Percentiles rank a stretch among this genome's conserved stretches.
These are phyloP conservation scores for Lamellibrachia columna DNA, from an alignment of 2,888 invertebrate species.

Conservation along the genomic window DNA sequence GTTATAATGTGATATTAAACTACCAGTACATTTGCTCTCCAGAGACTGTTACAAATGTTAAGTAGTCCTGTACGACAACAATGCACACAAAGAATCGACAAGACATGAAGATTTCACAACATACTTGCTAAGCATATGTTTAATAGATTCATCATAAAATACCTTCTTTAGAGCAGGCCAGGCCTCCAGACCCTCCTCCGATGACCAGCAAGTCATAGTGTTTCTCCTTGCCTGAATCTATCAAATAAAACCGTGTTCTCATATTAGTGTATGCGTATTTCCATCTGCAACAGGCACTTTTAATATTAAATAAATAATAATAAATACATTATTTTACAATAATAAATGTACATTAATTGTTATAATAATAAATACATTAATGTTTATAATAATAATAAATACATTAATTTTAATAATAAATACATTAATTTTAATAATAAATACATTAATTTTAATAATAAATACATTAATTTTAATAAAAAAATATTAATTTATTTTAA, in stretches of 20 bases:
- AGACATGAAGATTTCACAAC: too few species aligned
- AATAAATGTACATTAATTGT: not conserved
- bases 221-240: slow-evolving; percentile 19
- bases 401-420: too few species aligned
- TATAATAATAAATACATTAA: not conserved
- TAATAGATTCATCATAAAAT: not conserved
- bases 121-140: not conserved
- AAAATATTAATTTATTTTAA: too few species aligned
- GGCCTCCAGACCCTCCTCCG: slow-evolving; percentile 95
- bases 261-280: not conserved
- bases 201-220: slow-evolving; percentile 94
- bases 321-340: not conserved
- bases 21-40: too few species aligned
- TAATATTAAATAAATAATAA: not conserved
- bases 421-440: too few species aligned
- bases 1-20: too few species aligned
- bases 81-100: too few species aligned
- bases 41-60: too few species aligned
- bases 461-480: not conserved
- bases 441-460: too few species aligned
- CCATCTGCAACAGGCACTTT: not conserved
- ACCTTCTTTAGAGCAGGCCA: slow-evolving; percentile 71
- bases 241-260: not conserved
- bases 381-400: not conserved
- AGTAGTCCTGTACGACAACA: too few species aligned